Evolutionary conservation across 2,113 vertebrate species (phyloP), one percentile per base, ranked within the genome.

Genomic region (Athene cunicularia): DNA sequence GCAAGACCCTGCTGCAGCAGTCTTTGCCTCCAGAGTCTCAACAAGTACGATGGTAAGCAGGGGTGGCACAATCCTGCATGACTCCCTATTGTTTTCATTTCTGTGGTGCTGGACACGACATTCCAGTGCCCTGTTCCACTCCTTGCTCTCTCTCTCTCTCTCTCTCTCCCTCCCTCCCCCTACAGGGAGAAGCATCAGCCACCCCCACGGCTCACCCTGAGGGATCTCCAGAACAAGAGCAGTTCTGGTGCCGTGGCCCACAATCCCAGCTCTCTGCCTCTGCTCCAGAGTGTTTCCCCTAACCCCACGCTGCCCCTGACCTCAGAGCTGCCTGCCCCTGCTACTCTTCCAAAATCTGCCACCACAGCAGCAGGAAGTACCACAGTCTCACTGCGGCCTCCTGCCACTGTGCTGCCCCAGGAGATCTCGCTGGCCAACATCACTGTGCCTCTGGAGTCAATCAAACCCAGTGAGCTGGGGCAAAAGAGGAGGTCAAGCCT

Each of bases 1-100:
- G 99, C 68, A 99, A 99, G 98, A 99, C 99, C 0, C 97, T 99
- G 80, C 94, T 99, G 76, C 99, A 99, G 91, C 99, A 99, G 97
- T 99, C 99, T 4, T 97, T 99, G 91, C 99, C 99, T 88, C 99
- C 99, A 26, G 99, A 99, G 76, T 98, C 98, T 88, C 99, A 99
- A 56, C 99, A 99, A 98, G 98, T 99, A 94, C 99, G 99, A 98
- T 99, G 99, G 99, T 99, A 95, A 98, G 98, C 27, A 32, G 28
- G 32, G 8, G 14, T 37, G n/a, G 52, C 9, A 16, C 30, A 26
- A 1, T 45, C 49, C 53, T 1, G 0, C 28, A 21, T 50, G 9
- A 80, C 17, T 88, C 4, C 5, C 18, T 23, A 7, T 35, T 6
- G 0, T 70, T 88, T 70, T 43, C 3, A 4, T 91, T 84, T 84